Base-by-base conservation (phyloP, 2,113 vertebrate species). In the Syrrhaptes paradoxus region DNA sequence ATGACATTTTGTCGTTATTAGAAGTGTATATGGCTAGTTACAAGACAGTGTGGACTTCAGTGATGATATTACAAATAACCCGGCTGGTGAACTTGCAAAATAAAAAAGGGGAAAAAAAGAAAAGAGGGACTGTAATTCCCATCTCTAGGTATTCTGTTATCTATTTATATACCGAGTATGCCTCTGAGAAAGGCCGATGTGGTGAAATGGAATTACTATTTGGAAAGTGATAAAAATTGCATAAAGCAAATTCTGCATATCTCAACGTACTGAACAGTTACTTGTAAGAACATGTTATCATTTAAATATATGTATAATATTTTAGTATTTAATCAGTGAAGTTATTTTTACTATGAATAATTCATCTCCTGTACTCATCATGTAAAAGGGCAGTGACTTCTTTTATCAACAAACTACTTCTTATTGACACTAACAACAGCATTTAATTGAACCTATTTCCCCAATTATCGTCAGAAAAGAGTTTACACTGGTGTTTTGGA, bases 321-420 rank as follows among this genome's bases (percentile, higher is more conserved):
- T 93, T 96, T 62, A 89, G 43, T 17, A 71, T 73, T 68, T 70
- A 87, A 90, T 74, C 57, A 92, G 25, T 61, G 55, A 92, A 97
- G 88, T 77, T 91, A 87, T 95, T 96, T 89, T 92, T 74, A 58
- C 77, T 80, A 96, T 97, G 86, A 97, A 97, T 98, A 95, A 97
- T 96, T 97, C 93, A 97, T 96, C 49, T 94, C 72, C 75, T 73
- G 41, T 61, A 86, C 57, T 73, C 59, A 38, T 86, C 66, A 51
- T 76, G 70, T 76, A 93, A 94, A 94, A 66, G 55, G 79, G 91
- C 75, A 87, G 70, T 96, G 92, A 96, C 90, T 94, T 71, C 87
- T 91, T 93, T 94, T 95, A 96, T 85, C 38, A 87, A 95, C 92
- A 97, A 95, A 96, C 91, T 85, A 94, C 73, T 67, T 93, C 89